phyloP scores from a whole-genome alignment of 2,888 invertebrate genomes.

The Gortyna flavago region DNA sequence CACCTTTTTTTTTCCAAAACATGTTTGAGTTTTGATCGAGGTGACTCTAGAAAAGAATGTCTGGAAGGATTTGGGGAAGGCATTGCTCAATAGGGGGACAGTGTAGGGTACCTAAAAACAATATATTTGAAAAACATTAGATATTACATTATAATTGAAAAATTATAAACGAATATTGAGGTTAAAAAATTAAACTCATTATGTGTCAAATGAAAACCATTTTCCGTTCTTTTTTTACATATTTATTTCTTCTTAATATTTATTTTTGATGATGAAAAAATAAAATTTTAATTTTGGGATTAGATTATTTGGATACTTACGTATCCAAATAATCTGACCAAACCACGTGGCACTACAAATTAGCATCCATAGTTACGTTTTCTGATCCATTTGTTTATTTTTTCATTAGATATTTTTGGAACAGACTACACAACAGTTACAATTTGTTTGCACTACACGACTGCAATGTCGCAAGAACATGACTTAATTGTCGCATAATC shows the following conservation, averaged over 20 bases:
- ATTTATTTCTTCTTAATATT: no score
- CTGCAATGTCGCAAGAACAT: constrained; percentile 34
- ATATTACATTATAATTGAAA: not conserved
- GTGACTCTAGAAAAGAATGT: not conserved
- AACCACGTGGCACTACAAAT: not conserved
- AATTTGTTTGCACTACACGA: constrained; percentile 21
- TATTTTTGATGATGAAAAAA: no score
- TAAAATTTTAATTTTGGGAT: no score
- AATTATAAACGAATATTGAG: not conserved
- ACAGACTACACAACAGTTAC: not conserved
- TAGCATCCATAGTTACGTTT: not conserved
- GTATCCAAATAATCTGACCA: not conserved
- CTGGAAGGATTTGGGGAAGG: not conserved
- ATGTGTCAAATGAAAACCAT: not conserved
- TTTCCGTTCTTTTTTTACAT: no score
- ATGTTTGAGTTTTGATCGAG: not conserved
- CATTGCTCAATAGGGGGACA: not conserved
- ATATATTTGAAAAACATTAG: not conserved
- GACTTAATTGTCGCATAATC: constrained; percentile 73
- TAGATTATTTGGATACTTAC: no score
- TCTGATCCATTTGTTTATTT: not conserved
- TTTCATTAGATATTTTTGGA: not conserved
- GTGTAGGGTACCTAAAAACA: no score
- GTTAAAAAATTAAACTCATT: not conserved
- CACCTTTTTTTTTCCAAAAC: not conserved